Base-by-base conservation (phyloP, 2,888 invertebrate species). In the Coremacera marginata region DNA sequence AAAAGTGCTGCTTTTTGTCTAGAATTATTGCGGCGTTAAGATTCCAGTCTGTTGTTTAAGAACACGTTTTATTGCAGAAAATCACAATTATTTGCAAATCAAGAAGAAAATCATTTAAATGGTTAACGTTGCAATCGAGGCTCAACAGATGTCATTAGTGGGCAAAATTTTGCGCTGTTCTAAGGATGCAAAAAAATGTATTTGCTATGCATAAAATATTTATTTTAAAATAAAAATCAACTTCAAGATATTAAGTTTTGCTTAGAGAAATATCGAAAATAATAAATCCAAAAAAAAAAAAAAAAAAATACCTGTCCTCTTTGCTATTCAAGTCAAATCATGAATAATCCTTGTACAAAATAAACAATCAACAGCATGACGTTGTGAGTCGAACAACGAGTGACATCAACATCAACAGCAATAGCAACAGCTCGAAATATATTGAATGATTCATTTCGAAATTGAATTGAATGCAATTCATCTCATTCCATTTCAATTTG, bases 391-490 rank as follows among this genome's bases (percentile, higher is more conserved):
- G 25, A 9, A 14, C 60, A 63, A 44, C 14, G 65, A 52, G 19
- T 11, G 51, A 74, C 37, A 52, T 52, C 73, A 78, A 71, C 75
- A 44, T 44, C 11, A 44, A 44, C 44, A 44, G 1, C 44, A 44
- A 44, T 3, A 44, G 37, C 37, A 80, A 81, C 82, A 83, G 81
- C 82, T 83, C 44, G 44, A 83, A 82, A 84, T 84, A 84, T 85
- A 84, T 84, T 82, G 84, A 84, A 84, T 86, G 85, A 83, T 84
- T 84, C 85, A 84, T 85, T 84, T 84, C 85, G 83, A 77, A 84
- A 63, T 49, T 62, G 49, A 72, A 62, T 49, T 25, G 27, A 71
- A 70, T 27, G 31, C 85, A 84, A 84, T 83, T 84, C 83, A 84
- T 82, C 86, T 83, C 75, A 75, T 70, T 67, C 60, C 65, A 34